Conservation (phyloP, 2,888 invertebrate species). For the Brenthis ino region DNA sequence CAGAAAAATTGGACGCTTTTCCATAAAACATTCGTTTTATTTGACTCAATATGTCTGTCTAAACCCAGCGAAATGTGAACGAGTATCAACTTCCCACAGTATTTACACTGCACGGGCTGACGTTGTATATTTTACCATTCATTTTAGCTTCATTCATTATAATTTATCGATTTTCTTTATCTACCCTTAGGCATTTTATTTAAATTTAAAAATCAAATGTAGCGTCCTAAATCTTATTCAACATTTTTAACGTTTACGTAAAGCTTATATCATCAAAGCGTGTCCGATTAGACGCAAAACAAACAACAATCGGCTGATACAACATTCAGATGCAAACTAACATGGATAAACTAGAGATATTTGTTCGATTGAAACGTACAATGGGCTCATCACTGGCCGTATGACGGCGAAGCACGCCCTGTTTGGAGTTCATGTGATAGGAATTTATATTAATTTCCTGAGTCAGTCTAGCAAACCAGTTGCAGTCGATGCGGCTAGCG, state of each 20-base stretch:
- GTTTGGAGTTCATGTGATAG: conserved; percentile 71
- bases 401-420: conserved; percentile 57
- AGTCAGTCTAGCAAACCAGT: conserved; percentile 66
- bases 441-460: conserved; percentile 81
- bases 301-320: conserved; percentile 49
- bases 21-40: conserved; percentile 13
- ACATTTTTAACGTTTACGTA: neutral
- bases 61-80: conserved; percentile 29
- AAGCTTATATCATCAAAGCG: conserved; percentile 1
- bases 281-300: conserved; percentile 25
- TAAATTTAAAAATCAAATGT: neutral
- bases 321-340: conserved; percentile 59
- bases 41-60: conserved; percentile 11
- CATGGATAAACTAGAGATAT: conserved; percentile 59
- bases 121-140: conserved; percentile 36
- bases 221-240: no score
- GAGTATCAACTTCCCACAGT: conserved; percentile 28
- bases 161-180: conserved; percentile 28
- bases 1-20: conserved; percentile 4
- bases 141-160: conserved; percentile 31
- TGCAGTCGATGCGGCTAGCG: conserved; percentile 65
- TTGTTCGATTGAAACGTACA: conserved; percentile 69
- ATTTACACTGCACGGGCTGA: conserved; percentile 32
- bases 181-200: neutral
- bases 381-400: conserved; percentile 70